Evolutionary conservation across 2,888 invertebrate species (phyloP).

Genomic region (Cheilosia urbana): DNA sequence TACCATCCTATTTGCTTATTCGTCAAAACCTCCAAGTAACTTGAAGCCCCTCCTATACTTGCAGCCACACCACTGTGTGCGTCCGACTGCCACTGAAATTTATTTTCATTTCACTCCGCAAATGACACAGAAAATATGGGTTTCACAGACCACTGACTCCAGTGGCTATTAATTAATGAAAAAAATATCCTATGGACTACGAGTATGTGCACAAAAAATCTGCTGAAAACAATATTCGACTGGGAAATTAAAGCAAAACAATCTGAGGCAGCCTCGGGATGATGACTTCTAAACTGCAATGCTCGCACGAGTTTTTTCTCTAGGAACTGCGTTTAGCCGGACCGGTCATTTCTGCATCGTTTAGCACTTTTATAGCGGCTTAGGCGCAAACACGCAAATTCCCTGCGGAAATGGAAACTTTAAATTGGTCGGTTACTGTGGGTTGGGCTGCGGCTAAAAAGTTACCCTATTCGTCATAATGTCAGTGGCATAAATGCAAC

Average conservation of each 20-base stretch:
- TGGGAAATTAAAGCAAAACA: slow-evolving; percentile 30
- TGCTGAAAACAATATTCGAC: not conserved
- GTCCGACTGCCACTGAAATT: not conserved
- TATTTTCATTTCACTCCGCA: slow-evolving; percentile 5
- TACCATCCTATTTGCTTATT: too few species aligned
- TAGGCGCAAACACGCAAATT: slow-evolving; percentile 42
- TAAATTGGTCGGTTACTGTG: slow-evolving; percentile 46
- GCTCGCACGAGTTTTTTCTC: slow-evolving; percentile 25
- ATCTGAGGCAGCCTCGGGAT: slow-evolving; percentile 5
- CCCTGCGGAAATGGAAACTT: slow-evolving; percentile 45
- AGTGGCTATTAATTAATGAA: slow-evolving; percentile 2
- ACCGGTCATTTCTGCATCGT: slow-evolving; percentile 6
- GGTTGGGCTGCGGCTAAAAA: slow-evolving; percentile 35
- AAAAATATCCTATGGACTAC: slow-evolving; percentile 49
- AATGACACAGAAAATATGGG: slow-evolving; percentile 28
- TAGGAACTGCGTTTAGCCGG: not conserved
- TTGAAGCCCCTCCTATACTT: too few species aligned
- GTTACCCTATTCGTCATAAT: slow-evolving; percentile 46
- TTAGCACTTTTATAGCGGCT: slow-evolving; percentile 23
- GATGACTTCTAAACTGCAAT: slow-evolving; percentile 16
- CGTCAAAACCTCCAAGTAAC: too few species aligned
- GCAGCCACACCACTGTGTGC: too few species aligned
- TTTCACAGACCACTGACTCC: slow-evolving; percentile 3
- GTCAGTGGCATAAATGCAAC: slow-evolving; percentile 30
- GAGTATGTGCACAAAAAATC: slow-evolving; percentile 10